Evolutionary conservation across 2,797 vertebrate genomes (phyloP), one percentile per base, ranked within the genome.

Genomic region (Diplodus sargus): DNA sequence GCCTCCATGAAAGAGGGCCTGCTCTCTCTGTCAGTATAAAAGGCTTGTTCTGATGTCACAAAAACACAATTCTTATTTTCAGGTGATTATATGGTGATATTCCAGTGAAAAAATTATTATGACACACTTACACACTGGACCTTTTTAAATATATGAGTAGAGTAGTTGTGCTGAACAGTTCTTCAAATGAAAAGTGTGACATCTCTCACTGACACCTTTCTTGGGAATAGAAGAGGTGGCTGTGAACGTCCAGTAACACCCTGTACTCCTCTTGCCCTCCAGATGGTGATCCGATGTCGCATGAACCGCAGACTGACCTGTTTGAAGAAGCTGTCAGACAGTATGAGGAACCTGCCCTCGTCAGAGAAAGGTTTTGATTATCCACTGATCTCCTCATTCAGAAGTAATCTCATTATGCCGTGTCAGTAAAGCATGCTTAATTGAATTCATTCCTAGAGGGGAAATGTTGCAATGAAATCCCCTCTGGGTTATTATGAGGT

Each of bases 261-360:
- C 48, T 23, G 13, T 17, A 5, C 22, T 63, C 20, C 0, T 62
- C 43, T 85, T 47, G 18, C 12, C 25, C 69, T 82, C 52, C 80
- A 96, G 95, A 88, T 95, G 0, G 82, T 93, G 84, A 91, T 94
- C 51, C 92, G 66, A 14, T 87, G 90, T 65, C 95, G 94, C 23
- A 82, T 94, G 89, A 88, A 89, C 11, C 83, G 74, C 9, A 94
- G 93, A 65, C 90, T 94, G 56, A 61, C 51, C 42, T 79, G 57
- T 60, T 59, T 95, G 70, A 92, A 84, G 84, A 79, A 87, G 22
- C 68, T 88, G 59, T 51, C 78, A 25, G 81, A 60, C 22, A 48
- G 30, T 45, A 56, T 74, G 59, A 86, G 69, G 85, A 82, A 23
- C n/a, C 53, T 1, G 42, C 45, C 81, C 11, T 30, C 42, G 23